Evolutionary conservation across 2,113 vertebrate species (phyloP).

Genomic region (Bubalus kerabau): DNA sequence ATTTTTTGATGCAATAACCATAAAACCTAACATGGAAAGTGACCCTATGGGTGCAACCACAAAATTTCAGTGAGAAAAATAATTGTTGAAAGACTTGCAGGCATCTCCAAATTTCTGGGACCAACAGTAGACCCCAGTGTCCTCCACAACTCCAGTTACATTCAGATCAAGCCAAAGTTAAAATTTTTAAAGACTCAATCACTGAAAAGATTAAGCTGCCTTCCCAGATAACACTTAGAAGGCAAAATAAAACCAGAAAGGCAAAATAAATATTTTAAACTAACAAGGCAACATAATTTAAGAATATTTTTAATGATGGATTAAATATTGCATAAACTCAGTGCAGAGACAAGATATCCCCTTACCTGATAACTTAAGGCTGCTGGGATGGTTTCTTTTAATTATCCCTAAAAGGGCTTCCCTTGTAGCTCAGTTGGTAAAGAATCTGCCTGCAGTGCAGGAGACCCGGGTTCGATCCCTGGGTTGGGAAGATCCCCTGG

Average conservation of each 20-base stretch:
- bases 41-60: neutral
- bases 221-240: neutral
- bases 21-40: neutral
- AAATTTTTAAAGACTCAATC: neutral
- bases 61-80: neutral
- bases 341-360: neutral
- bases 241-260: neutral
- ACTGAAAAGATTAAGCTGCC: neutral
- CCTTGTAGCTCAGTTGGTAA: neutral
- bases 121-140: neutral
- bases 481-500: neutral
- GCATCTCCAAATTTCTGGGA: neutral
- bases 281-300: neutral
- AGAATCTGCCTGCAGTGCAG: neutral
- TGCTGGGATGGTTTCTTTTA: neutral
- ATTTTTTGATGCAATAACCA: neutral
- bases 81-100: neutral
- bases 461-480: neutral
- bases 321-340: neutral
- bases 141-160: neutral
- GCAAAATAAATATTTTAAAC: neutral
- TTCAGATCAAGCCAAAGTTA: neutral
- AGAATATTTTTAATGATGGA: neutral
- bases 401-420: neutral
- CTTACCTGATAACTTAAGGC: neutral